These are phyloP conservation scores for Nomada hirtipes DNA, from an alignment of 2,888 invertebrate species.

Conservation along the genomic window DNA sequence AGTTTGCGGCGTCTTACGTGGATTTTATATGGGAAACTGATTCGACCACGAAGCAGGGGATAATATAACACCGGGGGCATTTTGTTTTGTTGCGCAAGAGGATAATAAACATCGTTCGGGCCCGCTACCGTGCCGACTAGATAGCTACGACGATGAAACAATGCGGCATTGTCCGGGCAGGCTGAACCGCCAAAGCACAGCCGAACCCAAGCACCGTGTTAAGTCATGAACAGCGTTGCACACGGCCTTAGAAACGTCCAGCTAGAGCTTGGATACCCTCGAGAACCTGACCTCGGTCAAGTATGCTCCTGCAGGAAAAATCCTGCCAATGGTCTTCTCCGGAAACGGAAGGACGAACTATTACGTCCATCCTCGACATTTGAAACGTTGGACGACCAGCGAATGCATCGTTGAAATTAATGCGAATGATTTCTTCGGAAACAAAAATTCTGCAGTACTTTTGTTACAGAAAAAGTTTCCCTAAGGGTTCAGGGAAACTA, in stretches of 20 bases:
- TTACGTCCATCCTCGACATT: not conserved
- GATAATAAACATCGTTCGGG: conserved; percentile 74
- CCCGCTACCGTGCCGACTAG: conserved; percentile 73
- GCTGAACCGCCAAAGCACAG: conserved; percentile 74
- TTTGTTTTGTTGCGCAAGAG: conserved; percentile 71
- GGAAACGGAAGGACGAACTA: conserved; percentile 18
- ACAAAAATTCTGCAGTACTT: too few species aligned
- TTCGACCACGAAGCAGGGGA: conserved; percentile 64
- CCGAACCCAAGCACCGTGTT: conserved; percentile 69
- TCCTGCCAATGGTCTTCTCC: not conserved
- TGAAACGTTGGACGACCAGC: not conserved
- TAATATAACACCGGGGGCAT: conserved; percentile 66
- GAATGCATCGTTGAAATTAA: not conserved
- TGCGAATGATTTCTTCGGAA: not conserved
- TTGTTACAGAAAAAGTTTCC: too few species aligned
- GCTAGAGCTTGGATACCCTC: conserved; percentile 34
- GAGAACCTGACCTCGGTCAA: conserved; percentile 42
- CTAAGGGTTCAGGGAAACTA: too few species aligned
- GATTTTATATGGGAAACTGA: conserved; percentile 70
- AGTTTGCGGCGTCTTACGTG: conserved; percentile 43
- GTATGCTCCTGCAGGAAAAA: not conserved
- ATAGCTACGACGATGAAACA: conserved; percentile 79
- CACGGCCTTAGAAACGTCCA: conserved; percentile 51
- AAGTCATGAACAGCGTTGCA: conserved; percentile 70
- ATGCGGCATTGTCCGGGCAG: conserved; percentile 81